Conservation (phyloP, 2,797 vertebrate genomes). For the Eulemur albifrons region DNA sequence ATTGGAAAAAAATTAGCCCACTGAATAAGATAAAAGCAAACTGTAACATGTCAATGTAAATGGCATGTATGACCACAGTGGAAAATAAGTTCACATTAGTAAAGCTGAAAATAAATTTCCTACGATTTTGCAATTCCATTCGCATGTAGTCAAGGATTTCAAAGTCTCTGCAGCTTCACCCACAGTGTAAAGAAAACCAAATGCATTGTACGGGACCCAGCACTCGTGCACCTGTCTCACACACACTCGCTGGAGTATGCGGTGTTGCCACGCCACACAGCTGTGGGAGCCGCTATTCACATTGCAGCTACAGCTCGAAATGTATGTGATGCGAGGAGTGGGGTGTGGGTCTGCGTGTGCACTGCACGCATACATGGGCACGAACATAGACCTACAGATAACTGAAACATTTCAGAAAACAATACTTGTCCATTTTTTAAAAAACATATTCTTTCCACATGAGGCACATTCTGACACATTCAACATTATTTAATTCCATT, state of each 20-base stretch:
- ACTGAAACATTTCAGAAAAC: not conserved
- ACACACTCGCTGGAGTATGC: not conserved
- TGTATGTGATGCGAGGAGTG: not conserved
- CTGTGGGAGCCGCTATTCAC: not conserved
- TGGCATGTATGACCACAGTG: not conserved
- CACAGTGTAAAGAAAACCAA: not conserved
- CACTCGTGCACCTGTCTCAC: not conserved
- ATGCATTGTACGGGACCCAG: not conserved
- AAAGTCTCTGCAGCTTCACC: not conserved
- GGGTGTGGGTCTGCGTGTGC: rapidly evolving
- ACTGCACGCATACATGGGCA: rapidly evolving
- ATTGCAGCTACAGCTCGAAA: not conserved
- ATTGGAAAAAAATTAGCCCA: not conserved
- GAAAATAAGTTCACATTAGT: not conserved
- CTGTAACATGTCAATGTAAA: not conserved
- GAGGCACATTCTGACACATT: not conserved
- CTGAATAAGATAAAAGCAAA: not conserved
- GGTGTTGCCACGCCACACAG: too few relatives aligned
- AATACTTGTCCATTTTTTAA: not conserved
- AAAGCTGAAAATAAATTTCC: not conserved
- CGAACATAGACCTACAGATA: not conserved
- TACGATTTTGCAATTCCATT: not conserved
- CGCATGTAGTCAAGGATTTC: not conserved
- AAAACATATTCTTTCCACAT: not conserved
- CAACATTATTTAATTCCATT: not conserved